Percentiles rank a stretch among this genome's conserved stretches.
Conservation (phyloP, 2,797 vertebrate species). For the Bucorvus abyssinicus region DNA sequence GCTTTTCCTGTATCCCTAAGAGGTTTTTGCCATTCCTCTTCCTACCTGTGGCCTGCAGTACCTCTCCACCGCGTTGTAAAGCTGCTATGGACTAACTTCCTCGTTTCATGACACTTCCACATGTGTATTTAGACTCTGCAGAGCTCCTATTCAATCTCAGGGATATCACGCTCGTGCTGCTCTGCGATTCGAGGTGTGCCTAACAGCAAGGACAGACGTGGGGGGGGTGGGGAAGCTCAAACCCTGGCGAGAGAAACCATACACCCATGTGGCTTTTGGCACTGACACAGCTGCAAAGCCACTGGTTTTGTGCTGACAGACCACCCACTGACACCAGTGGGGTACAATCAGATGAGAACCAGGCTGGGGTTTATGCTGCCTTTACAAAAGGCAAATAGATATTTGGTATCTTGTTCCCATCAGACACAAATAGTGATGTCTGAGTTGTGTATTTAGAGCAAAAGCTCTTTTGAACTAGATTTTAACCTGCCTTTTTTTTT, state of each 20-base stretch:
- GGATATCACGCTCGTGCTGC: background rate
- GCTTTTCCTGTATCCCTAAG: background rate
- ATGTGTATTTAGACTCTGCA: background rate
- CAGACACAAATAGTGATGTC: background rate
- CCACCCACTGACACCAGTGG: background rate
- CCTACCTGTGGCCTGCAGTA: background rate
- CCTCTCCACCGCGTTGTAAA: background rate
- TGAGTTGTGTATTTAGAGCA: background rate
- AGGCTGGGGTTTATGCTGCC: background rate
- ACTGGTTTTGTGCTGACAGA: background rate
- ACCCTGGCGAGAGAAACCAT: background rate
- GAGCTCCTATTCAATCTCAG: background rate
- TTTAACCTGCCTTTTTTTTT: background rate
- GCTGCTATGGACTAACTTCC: background rate
- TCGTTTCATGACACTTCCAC: background rate
- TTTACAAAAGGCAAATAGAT: background rate
- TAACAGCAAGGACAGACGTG: accelerated
- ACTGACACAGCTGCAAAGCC: background rate
- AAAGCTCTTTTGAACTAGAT: background rate
- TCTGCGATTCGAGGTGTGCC: background rate
- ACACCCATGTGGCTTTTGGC: background rate
- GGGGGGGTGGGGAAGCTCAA: background rate
- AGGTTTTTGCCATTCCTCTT: background rate
- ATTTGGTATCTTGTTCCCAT: background rate
- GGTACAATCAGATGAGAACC: background rate